Conservation (phyloP, 1,140 invertebrate genomes). For the Vanessa tameamea region DNA sequence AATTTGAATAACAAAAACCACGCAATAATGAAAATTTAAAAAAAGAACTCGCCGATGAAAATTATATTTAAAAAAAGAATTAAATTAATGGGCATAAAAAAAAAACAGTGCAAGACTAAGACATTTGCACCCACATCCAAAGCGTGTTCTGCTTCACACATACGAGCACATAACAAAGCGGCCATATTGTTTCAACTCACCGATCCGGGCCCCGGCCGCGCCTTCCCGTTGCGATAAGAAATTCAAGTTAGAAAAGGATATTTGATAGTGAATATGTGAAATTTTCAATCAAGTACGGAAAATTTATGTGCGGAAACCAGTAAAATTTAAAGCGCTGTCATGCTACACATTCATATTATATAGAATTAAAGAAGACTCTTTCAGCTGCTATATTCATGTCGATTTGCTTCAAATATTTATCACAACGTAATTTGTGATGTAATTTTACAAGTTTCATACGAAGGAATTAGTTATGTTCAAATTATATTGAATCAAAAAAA, state of each 20-base stretch:
- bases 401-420: no score
- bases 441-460: no score
- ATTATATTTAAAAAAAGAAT: neutral
- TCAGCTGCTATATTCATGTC: no score
- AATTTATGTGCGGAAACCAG: constrained; percentile 14
- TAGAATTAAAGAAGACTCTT: no score
- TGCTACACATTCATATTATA: neutral
- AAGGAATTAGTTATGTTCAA: no score
- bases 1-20: neutral
- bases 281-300: neutral
- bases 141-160: constrained; percentile 47
- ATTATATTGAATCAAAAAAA: no score
- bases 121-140: constrained; percentile 54
- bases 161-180: constrained; percentile 51
- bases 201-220: constrained; percentile 78
- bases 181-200: constrained; percentile 72
- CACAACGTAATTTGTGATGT: no score
- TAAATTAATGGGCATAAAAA: neutral
- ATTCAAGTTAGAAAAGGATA: constrained; percentile 16
- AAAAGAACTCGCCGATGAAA: constrained; percentile 9
- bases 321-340: constrained; percentile 5
- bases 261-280: neutral
- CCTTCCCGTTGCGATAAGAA: constrained; percentile 57
- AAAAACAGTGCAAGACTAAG: constrained; percentile 33
- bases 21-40: neutral